Evolutionary conservation across 2,888 invertebrate species (phyloP), one percentile per base, ranked within the genome.

Genomic region (Athripsodes cinereus): DNA sequence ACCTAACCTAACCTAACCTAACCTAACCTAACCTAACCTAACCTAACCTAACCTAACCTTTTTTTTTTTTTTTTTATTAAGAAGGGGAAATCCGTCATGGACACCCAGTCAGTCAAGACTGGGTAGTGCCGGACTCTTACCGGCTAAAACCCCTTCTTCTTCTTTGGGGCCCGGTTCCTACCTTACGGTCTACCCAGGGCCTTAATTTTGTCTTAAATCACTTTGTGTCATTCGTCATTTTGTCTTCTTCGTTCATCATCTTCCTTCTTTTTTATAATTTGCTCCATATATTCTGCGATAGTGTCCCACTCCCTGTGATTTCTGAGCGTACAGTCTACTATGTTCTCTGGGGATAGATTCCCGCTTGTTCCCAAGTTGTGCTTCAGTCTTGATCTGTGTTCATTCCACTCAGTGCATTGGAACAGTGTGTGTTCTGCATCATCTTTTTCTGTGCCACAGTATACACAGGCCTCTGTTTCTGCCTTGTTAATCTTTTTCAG

Each of bases 11-110:
- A 53, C 53, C 53, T 46, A 54, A 54, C 54, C 54, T 54, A 54
- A 54, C 54, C 54, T 54, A 47, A 54, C 54, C 54, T 47, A 47
- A 54, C 54, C 54, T 54, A 54, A 54, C 54, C 54, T 54, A 54
- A 54, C 54, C 54, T 40, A 40, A 40, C 54, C 54, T 53, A 53
- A 40, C 44, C 53, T 53, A 53, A 53, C 53, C 53, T 44, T 44
- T 44, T 44, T 44, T 44, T 44, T 18, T 16, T 48, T 19, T 48
- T 48, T 48, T 16, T n/a, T 46, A n/a, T n/a, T n/a, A 5, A 11
- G 18, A 5, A 48, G 13, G 48, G 48, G 48, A 48, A 48, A 48
- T 48, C 48, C 20, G 2, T 48, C 19, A 48, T 48, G 20, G 48
- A 48, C 19, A 48, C 48, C 48, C 48, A 19, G 48, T 19, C 48